A percentile compares a stretch with the other conserved stretches of the same genome.
phyloP scores from a whole-genome alignment of 92 coral and sea anemone species.

The Chrysogorgia sp. region DNA sequence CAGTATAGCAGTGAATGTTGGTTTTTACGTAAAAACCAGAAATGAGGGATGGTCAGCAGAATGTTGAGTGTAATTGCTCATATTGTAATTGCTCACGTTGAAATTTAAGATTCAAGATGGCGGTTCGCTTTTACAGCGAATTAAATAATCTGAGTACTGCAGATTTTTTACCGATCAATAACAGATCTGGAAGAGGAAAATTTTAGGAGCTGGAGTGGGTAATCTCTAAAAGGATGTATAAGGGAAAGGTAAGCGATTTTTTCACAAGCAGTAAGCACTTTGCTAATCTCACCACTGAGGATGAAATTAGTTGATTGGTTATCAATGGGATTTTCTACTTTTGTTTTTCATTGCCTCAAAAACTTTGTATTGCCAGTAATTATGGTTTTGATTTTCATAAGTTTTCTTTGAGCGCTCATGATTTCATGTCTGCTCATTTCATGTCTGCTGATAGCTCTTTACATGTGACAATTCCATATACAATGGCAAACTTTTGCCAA shows the following conservation, averaged over 20 bases:
- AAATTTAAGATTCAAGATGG: neutral
- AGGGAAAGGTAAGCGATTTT: constrained; percentile 16
- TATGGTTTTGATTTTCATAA: constrained; percentile 41
- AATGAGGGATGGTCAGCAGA: constrained; percentile 7
- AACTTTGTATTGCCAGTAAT: constrained; percentile 48
- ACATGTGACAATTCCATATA: constrained; percentile 12
- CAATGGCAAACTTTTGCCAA: constrained; percentile 14
- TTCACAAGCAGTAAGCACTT: neutral
- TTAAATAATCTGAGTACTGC: neutral
- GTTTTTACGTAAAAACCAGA: no score
- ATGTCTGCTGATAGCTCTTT: constrained; percentile 1
- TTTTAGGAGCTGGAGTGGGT: neutral
- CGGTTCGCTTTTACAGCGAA: constrained; percentile 1
- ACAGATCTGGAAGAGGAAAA: neutral
- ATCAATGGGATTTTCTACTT: neutral
- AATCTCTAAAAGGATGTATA: neutral
- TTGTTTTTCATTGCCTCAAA: constrained; percentile 34
- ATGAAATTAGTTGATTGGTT: neutral
- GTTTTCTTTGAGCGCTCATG: constrained; percentile 48
- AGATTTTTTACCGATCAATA: neutral
- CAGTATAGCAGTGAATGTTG: no score
- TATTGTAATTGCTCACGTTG: no score
- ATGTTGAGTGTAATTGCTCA: no score
- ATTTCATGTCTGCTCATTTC: constrained; percentile 3
- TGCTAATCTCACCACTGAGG: neutral